Evolutionary conservation across 2,113 vertebrate species (phyloP).

Genomic region (Mormoops blainvillei): DNA sequence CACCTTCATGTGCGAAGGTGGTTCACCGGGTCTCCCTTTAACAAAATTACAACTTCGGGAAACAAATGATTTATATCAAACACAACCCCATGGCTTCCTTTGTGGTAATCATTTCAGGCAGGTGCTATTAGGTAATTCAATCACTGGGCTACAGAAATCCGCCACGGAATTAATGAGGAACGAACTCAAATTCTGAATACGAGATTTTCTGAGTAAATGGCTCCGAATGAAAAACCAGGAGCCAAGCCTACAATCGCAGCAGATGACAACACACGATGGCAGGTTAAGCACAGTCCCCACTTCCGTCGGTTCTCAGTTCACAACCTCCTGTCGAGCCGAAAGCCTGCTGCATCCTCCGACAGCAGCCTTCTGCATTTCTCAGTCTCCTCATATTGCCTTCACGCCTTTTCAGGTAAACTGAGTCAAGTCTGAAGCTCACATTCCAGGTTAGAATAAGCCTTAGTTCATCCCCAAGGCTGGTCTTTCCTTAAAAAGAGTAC

Average conservation of each 20-base stretch:
- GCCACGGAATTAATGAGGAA: slow-evolving; percentile 68
- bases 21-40: slow-evolving; percentile 52
- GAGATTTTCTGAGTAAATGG: slow-evolving; percentile 63
- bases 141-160: slow-evolving; percentile 50
- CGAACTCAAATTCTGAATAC: slow-evolving; percentile 58
- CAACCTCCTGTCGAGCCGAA: not conserved
- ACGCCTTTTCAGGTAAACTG: not conserved
- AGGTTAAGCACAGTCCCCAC: not conserved
- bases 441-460: not conserved
- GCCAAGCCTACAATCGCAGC: slow-evolving; percentile 58
- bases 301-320: not conserved
- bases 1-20: not conserved
- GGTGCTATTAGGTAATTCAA: slow-evolving; percentile 72
- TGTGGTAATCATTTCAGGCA: slow-evolving; percentile 68
- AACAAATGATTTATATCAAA: slow-evolving; percentile 69
- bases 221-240: slow-evolving; percentile 39
- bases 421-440: not conserved
- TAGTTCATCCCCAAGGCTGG: not conserved
- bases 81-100: slow-evolving; percentile 61
- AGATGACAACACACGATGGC: slow-evolving; percentile 33
- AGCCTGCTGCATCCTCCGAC: not conserved
- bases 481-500: not conserved
- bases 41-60: slow-evolving; percentile 70
- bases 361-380: not conserved
- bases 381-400: not conserved